Percentiles rank a stretch among this genome's conserved stretches.
These are phyloP conservation scores for Cyclina sinensis DNA, from an alignment of 1,140 invertebrate species.

Conservation along the genomic window DNA sequence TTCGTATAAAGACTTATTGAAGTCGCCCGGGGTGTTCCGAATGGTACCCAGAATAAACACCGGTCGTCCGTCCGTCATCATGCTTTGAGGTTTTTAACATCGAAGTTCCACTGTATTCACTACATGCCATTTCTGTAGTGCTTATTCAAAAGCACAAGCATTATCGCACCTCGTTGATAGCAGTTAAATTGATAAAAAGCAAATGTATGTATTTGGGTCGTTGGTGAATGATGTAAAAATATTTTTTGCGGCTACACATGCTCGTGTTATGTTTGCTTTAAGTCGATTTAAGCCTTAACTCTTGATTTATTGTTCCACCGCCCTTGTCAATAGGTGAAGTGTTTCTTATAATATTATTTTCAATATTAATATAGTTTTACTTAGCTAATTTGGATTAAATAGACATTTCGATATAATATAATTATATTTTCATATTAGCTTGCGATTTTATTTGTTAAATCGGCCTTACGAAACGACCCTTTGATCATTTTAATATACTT, in stretches of 20 bases:
- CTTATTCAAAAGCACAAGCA: neutral
- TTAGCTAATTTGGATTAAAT: constrained; percentile 1
- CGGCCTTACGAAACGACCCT: neutral
- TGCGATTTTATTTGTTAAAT: neutral
- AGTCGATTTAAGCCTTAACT: constrained; percentile 5
- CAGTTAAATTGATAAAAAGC: constrained; percentile 35
- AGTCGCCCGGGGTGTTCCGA: too few species aligned
- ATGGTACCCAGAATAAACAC: too few species aligned
- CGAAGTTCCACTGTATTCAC: neutral
- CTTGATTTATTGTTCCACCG: neutral
- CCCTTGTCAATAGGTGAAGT: neutral
- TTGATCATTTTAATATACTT: neutral
- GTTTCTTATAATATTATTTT: constrained; percentile 5
- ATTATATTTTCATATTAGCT: too few species aligned
- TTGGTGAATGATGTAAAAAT: constrained; percentile 5
- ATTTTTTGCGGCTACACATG: neutral
- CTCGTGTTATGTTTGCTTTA: neutral
- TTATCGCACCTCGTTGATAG: constrained; percentile 1
- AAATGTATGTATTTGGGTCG: constrained; percentile 34
- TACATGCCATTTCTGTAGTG: too few species aligned
- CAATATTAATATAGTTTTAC: neutral
- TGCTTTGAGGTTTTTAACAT: too few species aligned
- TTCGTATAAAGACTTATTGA: too few species aligned
- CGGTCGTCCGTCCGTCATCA: too few species aligned
- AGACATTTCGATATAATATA: neutral